Conservation (phyloP, 2,797 vertebrate species). For the Austrolebias charrua region DNA sequence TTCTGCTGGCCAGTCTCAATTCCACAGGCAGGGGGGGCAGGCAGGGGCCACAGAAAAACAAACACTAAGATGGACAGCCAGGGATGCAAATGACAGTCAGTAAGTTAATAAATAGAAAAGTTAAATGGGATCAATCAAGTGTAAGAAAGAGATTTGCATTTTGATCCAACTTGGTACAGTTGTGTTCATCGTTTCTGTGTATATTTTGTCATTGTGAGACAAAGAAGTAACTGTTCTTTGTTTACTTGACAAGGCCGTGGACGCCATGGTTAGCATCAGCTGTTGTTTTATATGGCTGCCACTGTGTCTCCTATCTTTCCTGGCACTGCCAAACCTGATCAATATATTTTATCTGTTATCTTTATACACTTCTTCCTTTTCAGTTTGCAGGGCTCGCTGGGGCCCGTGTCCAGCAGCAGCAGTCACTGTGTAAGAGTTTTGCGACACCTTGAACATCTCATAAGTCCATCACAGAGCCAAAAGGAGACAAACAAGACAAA, state of each 20-base stretch:
- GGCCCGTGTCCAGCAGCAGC: too few species aligned
- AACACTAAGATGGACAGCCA: conserved; percentile 17
- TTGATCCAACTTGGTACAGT: not conserved
- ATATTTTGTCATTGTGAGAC: not conserved
- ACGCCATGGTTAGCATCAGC: too few species aligned
- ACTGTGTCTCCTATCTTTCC: not conserved
- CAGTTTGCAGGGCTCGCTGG: too few species aligned
- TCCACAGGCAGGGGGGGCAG: conserved; percentile 28
- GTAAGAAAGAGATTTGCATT: not conserved
- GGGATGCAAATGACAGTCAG: conserved; percentile 6
- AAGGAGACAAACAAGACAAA: too few species aligned
- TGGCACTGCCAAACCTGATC: not conserved
- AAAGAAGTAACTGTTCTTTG: conserved; percentile 17
- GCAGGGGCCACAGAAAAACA: conserved; percentile 31
- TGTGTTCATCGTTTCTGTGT: not conserved
- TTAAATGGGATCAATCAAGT: not conserved
- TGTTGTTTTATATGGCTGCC: not conserved
- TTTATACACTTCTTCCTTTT: too few species aligned
- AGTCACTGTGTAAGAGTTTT: too few species aligned
- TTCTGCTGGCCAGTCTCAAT: conserved; percentile 34
- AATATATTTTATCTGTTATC: not conserved
- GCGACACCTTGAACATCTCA: too few species aligned
- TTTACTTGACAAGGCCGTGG: not conserved
- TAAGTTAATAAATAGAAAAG: too few species aligned
- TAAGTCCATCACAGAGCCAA: too few species aligned